These are phyloP conservation scores for Brachionus koreanus DNA, from an alignment of 1,140 invertebrate genomes.

Conservation along the genomic window DNA sequence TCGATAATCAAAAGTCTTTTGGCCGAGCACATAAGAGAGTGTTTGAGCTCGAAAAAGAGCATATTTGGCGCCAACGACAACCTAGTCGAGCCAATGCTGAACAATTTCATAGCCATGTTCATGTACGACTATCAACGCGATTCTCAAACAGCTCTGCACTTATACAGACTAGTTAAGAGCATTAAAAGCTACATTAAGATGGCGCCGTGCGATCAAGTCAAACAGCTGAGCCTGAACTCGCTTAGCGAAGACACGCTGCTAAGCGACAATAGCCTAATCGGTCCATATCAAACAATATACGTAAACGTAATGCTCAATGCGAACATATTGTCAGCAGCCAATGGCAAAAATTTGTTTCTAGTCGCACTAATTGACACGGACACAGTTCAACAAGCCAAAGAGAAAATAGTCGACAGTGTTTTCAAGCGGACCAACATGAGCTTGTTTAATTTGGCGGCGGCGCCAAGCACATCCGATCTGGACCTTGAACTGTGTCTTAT, in stretches of 20 bases:
- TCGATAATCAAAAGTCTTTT: neutral
- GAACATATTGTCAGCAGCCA: neutral
- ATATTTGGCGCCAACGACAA: neutral
- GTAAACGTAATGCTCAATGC: neutral
- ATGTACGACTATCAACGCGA: constrained; percentile 44
- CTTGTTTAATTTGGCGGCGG: neutral
- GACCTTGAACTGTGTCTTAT: constrained; percentile 17
- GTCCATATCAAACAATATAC: neutral
- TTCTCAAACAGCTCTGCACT: neutral
- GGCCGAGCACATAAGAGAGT: neutral
- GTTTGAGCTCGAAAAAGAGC: neutral
- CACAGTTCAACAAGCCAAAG: neutral
- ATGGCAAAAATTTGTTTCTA: neutral
- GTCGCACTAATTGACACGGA: neutral
- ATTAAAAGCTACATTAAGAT: neutral
- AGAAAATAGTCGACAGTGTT: constrained; percentile 5
- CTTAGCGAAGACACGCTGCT: neutral
- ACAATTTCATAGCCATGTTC: constrained; percentile 13
- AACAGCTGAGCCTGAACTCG: neutral
- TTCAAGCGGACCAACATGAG: neutral
- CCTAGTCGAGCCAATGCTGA: neutral
- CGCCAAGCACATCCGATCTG: neutral
- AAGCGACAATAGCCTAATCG: neutral
- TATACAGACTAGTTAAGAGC: neutral
- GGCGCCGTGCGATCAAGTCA: constrained; percentile 14